These are phyloP conservation scores for Sarcoramphus papa DNA, from an alignment of 2,797 vertebrate genomes.

Conservation along the genomic window DNA sequence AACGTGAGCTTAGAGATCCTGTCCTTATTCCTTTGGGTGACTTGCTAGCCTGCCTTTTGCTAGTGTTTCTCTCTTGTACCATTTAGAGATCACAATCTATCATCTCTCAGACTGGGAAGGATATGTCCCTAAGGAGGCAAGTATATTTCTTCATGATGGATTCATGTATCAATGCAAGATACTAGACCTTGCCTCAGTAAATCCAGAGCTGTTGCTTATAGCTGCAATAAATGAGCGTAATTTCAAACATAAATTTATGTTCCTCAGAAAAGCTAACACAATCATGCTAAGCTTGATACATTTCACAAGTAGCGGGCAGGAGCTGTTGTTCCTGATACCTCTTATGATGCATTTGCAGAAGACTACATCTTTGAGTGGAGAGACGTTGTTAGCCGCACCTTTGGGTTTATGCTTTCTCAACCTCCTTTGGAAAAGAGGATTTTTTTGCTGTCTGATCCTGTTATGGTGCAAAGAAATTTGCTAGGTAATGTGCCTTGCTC, in stretches of 20 bases:
- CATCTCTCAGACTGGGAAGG: background rate
- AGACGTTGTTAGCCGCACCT: background rate
- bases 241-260: background rate
- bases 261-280: background rate
- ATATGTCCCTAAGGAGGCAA: background rate
- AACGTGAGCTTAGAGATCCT: background rate
- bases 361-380: background rate
- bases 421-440: background rate
- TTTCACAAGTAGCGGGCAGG: background rate
- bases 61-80: background rate
- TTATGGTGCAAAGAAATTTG: background rate
- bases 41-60: background rate
- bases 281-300: background rate
- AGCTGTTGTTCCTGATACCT: background rate
- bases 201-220: background rate
- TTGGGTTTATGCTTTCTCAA: background rate
- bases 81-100: fast-evolving
- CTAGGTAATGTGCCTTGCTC: background rate
- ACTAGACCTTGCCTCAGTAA: background rate
- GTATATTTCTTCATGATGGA: background rate
- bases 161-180: background rate
- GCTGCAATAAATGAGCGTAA: background rate
- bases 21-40: background rate
- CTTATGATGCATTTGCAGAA: background rate
- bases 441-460: background rate